Percentiles rank a stretch among this genome's conserved stretches.
Conservation (phyloP, 2,797 vertebrate species). For the Centropyge bicolor region DNA sequence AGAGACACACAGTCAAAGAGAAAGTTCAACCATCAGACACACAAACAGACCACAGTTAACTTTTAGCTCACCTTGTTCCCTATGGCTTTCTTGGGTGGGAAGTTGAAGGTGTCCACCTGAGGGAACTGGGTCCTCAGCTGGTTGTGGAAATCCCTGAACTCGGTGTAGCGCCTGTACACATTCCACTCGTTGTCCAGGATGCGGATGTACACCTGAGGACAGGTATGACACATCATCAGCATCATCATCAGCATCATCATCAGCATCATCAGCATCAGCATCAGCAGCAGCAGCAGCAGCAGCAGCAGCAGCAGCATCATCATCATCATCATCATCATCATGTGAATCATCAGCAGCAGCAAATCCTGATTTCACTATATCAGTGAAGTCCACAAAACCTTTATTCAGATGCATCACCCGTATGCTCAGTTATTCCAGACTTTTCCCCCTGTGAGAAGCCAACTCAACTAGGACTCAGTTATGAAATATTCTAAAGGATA, state of each 20-base stretch:
- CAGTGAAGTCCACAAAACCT: background rate
- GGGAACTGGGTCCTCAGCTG: constrained; percentile 91
- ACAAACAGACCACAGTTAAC: background rate
- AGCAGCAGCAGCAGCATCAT: background rate
- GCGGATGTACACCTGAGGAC: constrained; percentile 93
- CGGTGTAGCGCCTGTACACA: constrained; percentile 94
- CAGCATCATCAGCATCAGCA: background rate
- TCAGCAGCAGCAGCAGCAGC: background rate
- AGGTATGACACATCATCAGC: constrained; percentile 9
- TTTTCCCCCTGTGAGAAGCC: background rate
- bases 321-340: constrained; percentile 9
- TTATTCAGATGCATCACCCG: background rate
- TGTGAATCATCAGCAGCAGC: background rate
- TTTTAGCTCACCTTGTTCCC: constrained; percentile 94
- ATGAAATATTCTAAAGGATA: background rate
- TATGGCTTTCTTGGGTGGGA: constrained; percentile 98
- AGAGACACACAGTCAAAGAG: background rate
- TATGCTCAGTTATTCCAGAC: background rate
- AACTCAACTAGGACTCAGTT: background rate
- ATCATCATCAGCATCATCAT: constrained; percentile 1
- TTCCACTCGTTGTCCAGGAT: constrained; percentile 99
- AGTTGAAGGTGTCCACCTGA: constrained; percentile 92
- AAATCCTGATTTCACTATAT: background rate
- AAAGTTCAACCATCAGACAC: background rate
- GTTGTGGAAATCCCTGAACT: constrained; percentile 94